Evolutionary conservation across 2,113 vertebrate species (phyloP), one percentile per base, ranked within the genome.

Genomic region (Passer domesticus): DNA sequence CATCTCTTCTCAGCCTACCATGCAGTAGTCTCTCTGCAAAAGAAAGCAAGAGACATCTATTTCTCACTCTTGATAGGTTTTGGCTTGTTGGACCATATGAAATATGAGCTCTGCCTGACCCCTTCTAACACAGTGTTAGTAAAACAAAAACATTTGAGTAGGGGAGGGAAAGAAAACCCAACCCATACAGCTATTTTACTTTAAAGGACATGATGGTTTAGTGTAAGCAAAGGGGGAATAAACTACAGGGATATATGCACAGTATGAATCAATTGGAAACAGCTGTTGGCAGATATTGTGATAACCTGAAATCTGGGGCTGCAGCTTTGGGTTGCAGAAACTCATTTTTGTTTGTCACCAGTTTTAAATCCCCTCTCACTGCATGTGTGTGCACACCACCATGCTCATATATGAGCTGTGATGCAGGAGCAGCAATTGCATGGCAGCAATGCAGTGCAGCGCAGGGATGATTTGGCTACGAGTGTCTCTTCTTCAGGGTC

Each of bases 91-190:
- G 87, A 67, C 62, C 72, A 39, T 79, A 95, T 82, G 96, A 97
- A 96, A 97, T 91, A 96, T 30, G 94, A 97, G 93, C 90, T 92
- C 79, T 94, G 75, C 94, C 83, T 96, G 93, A 96, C 92, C 96
- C 94, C 85, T 97, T 93, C 82, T 92, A 96, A 93, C 91, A 95
- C 77, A 93, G 91, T 96, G 92, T 97, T 96, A 97, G 92, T 96
- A 94, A 97, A 97, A 97, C 93, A 95, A 97, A 97, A 96, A 95
- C 95, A 96, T 92, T 97, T 82, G 76, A 96, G 90, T 88, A 96
- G 91, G 85, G 67, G 74, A 92, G 77, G 56, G 93, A 95, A 94
- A 85, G 83, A 92, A 92, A 94, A 96, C 83, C 93, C 95, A 95
- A 63, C 90, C 88, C 93, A 95, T 95, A 82, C 88, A 95, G 88